Conservation (phyloP, 2,113 vertebrate genomes). For the Malurus alboscapulatus region DNA sequence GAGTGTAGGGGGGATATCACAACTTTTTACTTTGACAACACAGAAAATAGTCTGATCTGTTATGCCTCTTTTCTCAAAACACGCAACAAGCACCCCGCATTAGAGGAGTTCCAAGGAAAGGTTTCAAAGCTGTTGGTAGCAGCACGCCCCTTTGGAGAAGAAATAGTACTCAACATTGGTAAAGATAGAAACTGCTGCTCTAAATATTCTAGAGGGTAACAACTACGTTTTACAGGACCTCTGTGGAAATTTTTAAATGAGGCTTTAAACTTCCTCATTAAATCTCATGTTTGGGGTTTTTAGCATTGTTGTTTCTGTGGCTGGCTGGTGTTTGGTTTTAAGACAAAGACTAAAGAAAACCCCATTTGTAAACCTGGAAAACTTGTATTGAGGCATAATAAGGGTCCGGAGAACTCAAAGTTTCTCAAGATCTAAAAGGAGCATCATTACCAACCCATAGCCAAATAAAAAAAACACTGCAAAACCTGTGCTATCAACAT, state of each 20-base stretch:
- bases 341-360: neutral
- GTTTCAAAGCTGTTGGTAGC: neutral
- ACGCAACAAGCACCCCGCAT: neutral
- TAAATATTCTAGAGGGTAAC: neutral
- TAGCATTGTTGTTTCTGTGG: neutral
- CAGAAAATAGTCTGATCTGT: neutral
- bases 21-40: fast-evolving
- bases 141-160: neutral
- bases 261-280: neutral
- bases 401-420: neutral
- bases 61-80: neutral
- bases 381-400: neutral
- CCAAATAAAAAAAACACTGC: too few species aligned
- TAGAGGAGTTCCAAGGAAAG: neutral
- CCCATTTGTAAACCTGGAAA: neutral
- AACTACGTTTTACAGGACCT: neutral
- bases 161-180: neutral
- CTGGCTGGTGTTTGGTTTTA: neutral
- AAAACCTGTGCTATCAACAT: neutral
- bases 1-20: neutral
- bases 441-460: neutral
- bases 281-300: neutral
- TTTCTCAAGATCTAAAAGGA: neutral
- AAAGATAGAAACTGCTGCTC: neutral
- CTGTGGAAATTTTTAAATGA: neutral